phyloP scores from a whole-genome alignment of 92 coral and sea anemone species.

The Porites lobata region DNA sequence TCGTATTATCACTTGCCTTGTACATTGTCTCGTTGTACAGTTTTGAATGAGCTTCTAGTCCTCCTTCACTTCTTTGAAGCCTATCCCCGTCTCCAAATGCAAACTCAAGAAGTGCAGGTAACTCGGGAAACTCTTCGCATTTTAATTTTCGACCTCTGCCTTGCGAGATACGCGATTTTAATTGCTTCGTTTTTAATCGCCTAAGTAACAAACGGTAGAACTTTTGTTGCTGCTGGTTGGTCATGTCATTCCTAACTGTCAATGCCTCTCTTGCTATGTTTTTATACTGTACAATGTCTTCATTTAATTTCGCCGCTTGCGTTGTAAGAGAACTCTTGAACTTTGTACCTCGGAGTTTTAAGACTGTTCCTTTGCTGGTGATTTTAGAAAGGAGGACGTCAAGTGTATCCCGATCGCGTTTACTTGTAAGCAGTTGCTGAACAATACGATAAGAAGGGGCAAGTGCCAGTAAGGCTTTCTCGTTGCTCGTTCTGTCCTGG shows the following conservation, averaged over 20 bases:
- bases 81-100: conserved; percentile 60
- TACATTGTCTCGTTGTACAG: conserved; percentile 63
- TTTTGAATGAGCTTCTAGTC: conserved; percentile 63
- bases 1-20: conserved; percentile 41
- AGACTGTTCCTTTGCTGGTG: conserved; percentile 22
- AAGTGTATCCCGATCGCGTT: conserved; percentile 30
- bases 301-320: neutral
- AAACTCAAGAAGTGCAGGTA: conserved; percentile 50
- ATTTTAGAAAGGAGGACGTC: conserved; percentile 23
- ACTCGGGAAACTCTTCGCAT: conserved; percentile 52
- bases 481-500: neutral
- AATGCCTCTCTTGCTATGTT: conserved; percentile 20
- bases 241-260: conserved; percentile 54
- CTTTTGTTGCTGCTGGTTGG: conserved; percentile 39
- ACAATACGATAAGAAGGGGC: conserved; percentile 3
- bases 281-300: conserved; percentile 1
- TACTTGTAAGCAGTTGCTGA: conserved; percentile 15
- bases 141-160: conserved; percentile 54
- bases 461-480: neutral
- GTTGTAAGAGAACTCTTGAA: conserved; percentile 21
- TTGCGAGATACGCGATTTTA: conserved; percentile 14
- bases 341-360: conserved; percentile 27
- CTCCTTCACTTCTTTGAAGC: conserved; percentile 17
- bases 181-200: conserved; percentile 4
- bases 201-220: conserved; percentile 16